phyloP scores from a whole-genome alignment of 1,140 invertebrate genomes.

The Samia ricini region DNA sequence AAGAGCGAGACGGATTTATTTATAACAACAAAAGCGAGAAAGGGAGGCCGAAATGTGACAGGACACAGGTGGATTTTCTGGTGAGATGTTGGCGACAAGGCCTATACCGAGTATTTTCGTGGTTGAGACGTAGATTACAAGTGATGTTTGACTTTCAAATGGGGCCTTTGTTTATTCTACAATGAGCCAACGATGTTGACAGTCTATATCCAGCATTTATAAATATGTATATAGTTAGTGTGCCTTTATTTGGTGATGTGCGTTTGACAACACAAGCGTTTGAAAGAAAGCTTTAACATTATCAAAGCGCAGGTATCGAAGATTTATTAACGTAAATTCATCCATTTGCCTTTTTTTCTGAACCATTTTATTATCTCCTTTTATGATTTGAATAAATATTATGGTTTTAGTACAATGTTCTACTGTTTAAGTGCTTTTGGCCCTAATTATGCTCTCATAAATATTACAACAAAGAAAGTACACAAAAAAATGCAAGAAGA shows the following conservation, averaged over 20 bases:
- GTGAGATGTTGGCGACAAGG: conserved; percentile 41
- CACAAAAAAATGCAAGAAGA: too few relatives aligned
- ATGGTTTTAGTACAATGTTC: too few relatives aligned
- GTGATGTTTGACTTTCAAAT: conserved; percentile 68
- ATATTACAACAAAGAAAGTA: too few relatives aligned
- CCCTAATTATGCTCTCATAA: too few relatives aligned
- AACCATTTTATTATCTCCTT: background rate
- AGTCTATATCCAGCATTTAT: conserved; percentile 52
- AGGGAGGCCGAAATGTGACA: conserved; percentile 38
- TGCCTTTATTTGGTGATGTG: conserved; percentile 49
- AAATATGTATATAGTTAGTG: conserved; percentile 58
- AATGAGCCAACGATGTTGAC: conserved; percentile 43
- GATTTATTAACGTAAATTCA: conserved; percentile 5
- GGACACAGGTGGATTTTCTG: conserved; percentile 39
- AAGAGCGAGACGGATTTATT: conserved; percentile 37
- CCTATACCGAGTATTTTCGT: conserved; percentile 50
- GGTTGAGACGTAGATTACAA: conserved; percentile 64
- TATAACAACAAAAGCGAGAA: conserved; percentile 21
- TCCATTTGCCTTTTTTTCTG: background rate
- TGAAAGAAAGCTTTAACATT: conserved; percentile 26
- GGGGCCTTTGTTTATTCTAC: conserved; percentile 55
- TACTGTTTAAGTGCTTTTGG: too few relatives aligned
- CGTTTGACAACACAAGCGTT: conserved; percentile 38
- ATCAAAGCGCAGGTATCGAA: conserved; percentile 9
- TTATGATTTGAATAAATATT: background rate